A percentile compares a stretch with the other conserved stretches of the same genome.
Conservation (phyloP, 2,113 vertebrate genomes). For the Hydrolagus affinis region DNA sequence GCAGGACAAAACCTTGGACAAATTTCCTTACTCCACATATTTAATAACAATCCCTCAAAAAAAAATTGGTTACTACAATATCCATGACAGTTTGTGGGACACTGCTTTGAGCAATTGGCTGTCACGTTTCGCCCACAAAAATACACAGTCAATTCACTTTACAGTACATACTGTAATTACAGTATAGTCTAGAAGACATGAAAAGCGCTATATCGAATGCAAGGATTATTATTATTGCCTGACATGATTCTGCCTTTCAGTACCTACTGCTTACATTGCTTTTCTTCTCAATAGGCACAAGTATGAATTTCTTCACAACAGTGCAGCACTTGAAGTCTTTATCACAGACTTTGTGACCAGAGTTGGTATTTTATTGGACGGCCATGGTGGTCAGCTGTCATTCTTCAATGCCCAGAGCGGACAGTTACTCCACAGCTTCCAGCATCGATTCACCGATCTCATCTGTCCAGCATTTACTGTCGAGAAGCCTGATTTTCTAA, state of each 20-base stretch:
- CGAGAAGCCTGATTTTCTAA: constrained; percentile 72
- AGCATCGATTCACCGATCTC: constrained; percentile 61
- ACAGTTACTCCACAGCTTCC: constrained; percentile 67
- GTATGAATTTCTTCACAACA: constrained; percentile 73
- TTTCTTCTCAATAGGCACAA: constrained; percentile 52
- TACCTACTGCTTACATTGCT: constrained; percentile 2
- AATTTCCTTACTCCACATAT: too few species aligned
- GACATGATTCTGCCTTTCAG: too few species aligned
- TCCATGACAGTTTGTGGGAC: too few species aligned
- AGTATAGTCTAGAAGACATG: too few species aligned
- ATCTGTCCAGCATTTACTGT: constrained; percentile 73
- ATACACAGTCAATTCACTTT: too few species aligned
- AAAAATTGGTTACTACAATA: too few species aligned
- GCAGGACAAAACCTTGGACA: too few species aligned
- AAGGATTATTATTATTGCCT: not conserved
- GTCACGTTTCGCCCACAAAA: too few species aligned
- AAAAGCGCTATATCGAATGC: too few species aligned
- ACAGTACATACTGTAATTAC: too few species aligned
- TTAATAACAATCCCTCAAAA: too few species aligned
- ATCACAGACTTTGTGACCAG: constrained; percentile 58
- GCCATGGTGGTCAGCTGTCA: constrained; percentile 58
- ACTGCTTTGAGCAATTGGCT: too few species aligned
- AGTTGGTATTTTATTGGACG: constrained; percentile 80
- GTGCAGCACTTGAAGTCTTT: constrained; percentile 58
- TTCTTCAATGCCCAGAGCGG: constrained; percentile 80